Conservation (phyloP, 1,140 invertebrate species). For the Amyelois transitella region DNA sequence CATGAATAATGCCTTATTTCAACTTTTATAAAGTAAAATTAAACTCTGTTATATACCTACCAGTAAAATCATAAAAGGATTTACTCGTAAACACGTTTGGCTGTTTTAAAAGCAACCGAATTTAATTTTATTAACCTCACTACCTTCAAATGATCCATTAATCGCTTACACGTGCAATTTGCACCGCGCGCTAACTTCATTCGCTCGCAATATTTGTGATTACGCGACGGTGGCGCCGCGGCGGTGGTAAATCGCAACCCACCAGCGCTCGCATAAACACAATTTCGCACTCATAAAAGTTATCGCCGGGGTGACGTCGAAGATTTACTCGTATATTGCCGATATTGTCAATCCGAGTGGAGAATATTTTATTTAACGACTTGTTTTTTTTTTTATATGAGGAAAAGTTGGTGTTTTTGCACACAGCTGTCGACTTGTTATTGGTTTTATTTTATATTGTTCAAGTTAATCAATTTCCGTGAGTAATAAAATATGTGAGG, state of each 20-base stretch:
- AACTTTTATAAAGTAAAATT: too few species aligned
- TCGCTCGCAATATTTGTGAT: conserved; percentile 61
- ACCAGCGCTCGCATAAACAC: conserved; percentile 58
- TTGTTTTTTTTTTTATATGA: not conserved
- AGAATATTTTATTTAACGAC: not conserved
- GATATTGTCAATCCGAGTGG: conserved; percentile 39
- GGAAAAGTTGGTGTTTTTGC: not conserved
- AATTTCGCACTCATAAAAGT: conserved; percentile 70
- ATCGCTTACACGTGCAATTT: conserved; percentile 8
- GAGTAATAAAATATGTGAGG: too few species aligned
- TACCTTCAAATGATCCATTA: too few species aligned
- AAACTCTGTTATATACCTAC: too few species aligned
- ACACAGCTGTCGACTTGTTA: not conserved
- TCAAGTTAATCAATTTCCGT: too few species aligned
- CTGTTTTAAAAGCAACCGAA: too few species aligned
- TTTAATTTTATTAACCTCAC: too few species aligned
- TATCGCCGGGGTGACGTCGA: conserved; percentile 34
- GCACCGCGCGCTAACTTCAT: conserved; percentile 40
- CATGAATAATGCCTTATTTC: too few species aligned
- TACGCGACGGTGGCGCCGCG: conserved; percentile 26
- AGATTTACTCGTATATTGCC: conserved; percentile 11
- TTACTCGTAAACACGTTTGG: too few species aligned
- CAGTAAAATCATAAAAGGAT: too few species aligned
- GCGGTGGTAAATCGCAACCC: conserved; percentile 56
- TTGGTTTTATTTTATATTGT: not conserved